Evolutionary conservation across 1,140 invertebrate genomes (phyloP), one percentile per base, ranked within the genome.

Genomic region (Rhopalosiphum maidis): DNA sequence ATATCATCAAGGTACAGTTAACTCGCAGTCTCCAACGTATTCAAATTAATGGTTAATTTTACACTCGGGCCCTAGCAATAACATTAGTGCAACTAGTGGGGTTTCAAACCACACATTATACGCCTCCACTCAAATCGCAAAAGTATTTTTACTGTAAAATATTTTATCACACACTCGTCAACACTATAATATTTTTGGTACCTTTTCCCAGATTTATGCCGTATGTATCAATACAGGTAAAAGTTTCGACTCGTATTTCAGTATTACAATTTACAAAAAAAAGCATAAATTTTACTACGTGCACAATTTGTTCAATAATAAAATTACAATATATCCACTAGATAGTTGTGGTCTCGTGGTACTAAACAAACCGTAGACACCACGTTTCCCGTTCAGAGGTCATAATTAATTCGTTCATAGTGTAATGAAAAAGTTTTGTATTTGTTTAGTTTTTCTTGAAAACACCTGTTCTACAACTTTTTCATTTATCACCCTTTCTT

Each of bases 391-490:
- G 88, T 89, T 88, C n/a, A 88, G 54, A 88, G n/a, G 48, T 88
- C 87, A 54, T 77, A 77, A 77, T 88, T 89, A 89, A 89, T 89
- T 89, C 22, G 51, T 37, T 55, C 30, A 51, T 55, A 89, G 22
- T 25, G 51, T 55, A 89, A 89, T 89, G 37, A 89, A 89, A 89
- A 89, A 89, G 88, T 89, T 89, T 89, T 89, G 35, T 89, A 89
- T 55, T 89, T 89, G 51, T 55, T 89, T 41, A 89, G 88, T 55
- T 35, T 41, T 89, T 89, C 88, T 55, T 4, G 11, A 23, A 25
- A 89, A 89, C 88, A 89, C 88, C 48, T 89, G 88, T 89, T 89
- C 46, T 89, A 89, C 88, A 89, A 89, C 48, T 89, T 89, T 89
- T 89, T 89, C 51, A 55, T 89, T 54, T 89, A 35, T 22, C 35